A percentile compares a stretch with the other conserved stretches of the same genome.
These are phyloP conservation scores for Epizoanthus illoricatus DNA, from an alignment of 92 coral and sea anemone species.

Conservation along the genomic window DNA sequence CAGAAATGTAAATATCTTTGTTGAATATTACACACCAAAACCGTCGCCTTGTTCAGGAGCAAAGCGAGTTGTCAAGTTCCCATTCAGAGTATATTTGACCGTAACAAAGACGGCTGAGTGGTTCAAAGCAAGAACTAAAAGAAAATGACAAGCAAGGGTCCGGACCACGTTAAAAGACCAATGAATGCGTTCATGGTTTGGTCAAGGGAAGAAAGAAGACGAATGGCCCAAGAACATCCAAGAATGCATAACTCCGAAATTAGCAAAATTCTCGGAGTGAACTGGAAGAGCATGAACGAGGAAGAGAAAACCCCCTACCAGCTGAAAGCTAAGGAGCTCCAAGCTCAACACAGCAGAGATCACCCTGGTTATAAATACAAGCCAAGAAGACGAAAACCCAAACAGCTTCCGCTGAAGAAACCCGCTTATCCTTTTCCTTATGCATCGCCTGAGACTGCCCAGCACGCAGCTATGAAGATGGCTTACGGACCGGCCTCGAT, in stretches of 20 bases:
- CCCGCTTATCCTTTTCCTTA: constrained; percentile 86
- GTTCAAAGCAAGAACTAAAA: constrained; percentile 48
- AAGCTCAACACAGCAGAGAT: constrained; percentile 90
- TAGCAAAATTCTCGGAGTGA: constrained; percentile 88
- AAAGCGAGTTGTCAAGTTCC: constrained; percentile 83
- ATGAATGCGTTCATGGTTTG: constrained; percentile 99
- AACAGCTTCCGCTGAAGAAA: constrained; percentile 86
- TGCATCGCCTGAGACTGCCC: constrained; percentile 68
- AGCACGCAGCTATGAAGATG: constrained; percentile 84
- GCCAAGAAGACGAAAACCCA: constrained; percentile 93
- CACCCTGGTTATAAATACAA: constrained; percentile 97
- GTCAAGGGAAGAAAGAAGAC: constrained; percentile 82
- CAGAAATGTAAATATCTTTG: constrained; percentile 99
- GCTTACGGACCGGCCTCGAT: constrained; percentile 81
- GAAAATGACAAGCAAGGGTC: constrained; percentile 76
- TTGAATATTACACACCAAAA: constrained; percentile 79
- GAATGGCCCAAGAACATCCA: constrained; percentile 88
- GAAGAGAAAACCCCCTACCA: constrained; percentile 80
- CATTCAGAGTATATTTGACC: constrained; percentile 55
- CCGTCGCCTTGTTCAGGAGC: constrained; percentile 74
- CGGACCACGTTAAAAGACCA: constrained; percentile 94
- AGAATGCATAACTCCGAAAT: constrained; percentile 98
- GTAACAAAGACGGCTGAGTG: constrained; percentile 58
- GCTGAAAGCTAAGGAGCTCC: constrained; percentile 92
- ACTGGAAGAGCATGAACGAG: constrained; percentile 85